Evolutionary conservation across 1,140 invertebrate species (phyloP), one percentile per base, ranked within the genome.

Genomic region (Trinorchestia longiramus): DNA sequence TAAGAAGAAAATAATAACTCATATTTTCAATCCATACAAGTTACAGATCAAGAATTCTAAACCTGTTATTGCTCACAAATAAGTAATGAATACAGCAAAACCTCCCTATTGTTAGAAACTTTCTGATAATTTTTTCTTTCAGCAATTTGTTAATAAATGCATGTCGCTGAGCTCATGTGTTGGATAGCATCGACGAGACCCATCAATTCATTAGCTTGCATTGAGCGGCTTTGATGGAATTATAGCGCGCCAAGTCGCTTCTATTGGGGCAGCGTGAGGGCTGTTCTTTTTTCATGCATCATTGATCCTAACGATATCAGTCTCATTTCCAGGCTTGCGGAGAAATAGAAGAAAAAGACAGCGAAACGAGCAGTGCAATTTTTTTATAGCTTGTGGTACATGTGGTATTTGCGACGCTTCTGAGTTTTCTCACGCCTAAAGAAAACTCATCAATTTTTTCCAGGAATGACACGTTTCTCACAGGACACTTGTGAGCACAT

Each of bases 291-390:
- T 15, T 77, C 62, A 36, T 77, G 62, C 62, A 77, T 77, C 62
- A 77, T 77, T 77, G 62, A 77, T 77, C 62, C 62, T 77, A 77
- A 77, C 62, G 62, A 77, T 77, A 77, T 77, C 62, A 77, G 62
- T 77, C 62, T 77, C 62, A 77, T 77, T 77, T 28, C 36, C 62
- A 77, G 11, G 62, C 62, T 15, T 1, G 62, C 62, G 15, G 36
- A 19, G 15, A 77, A 77, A 77, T 23, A 77, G 62, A 28, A 77
- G 28, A 77, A 77, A 77, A 77, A 77, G 36, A n/a, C n/a, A 77
- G 62, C 1, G 36, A 36, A 77, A 36, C 36, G 28, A 1, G 36
- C 62, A 36, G 28, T 19, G 62, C 28, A 77, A 23, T 77, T 77
- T 77, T 36, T 77, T 77, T 15, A n/a, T 28, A 11, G 8, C 19